Evolutionary conservation across 30 jellyfish, hydroid and myxozoan species (phyloP).

Genomic region (Turritopsis rubra): DNA sequence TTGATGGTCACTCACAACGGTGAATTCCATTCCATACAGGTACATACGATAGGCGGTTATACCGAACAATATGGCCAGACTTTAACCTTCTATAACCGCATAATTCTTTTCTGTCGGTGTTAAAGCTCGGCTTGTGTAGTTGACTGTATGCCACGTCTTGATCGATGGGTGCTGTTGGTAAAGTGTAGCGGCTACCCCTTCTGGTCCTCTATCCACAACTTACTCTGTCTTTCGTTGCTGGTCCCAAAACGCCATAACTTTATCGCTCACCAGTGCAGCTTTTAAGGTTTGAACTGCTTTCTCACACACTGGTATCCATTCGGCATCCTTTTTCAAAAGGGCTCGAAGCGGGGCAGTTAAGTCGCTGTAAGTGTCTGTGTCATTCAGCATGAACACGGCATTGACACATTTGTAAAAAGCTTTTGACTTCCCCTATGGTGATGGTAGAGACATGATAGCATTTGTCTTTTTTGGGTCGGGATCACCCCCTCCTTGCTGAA

Average conservation of each 20-base stretch:
- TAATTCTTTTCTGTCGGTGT: neutral
- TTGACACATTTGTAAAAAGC: neutral
- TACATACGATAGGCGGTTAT: constrained; percentile 4
- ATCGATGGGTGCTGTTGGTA: neutral
- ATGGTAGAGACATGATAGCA: neutral
- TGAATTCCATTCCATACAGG: neutral
- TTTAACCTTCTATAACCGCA: constrained; percentile 19
- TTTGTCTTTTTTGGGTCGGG: neutral
- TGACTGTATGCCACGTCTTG: neutral
- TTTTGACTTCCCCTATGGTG: neutral
- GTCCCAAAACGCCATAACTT: neutral
- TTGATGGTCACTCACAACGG: neutral
- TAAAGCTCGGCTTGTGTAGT: neutral
- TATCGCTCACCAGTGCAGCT: neutral
- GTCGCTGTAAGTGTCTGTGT: neutral
- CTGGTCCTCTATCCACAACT: neutral
- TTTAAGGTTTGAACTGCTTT: neutral
- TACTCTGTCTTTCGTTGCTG: neutral
- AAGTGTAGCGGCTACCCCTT: neutral
- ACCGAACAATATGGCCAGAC: constrained; percentile 15
- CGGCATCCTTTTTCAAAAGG: neutral
- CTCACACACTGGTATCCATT: neutral
- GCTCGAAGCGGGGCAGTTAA: neutral
- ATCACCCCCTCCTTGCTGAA: neutral
- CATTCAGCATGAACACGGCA: neutral